Conservation (phyloP, 2,113 vertebrate genomes). For the Microcebus griseorufus region DNA sequence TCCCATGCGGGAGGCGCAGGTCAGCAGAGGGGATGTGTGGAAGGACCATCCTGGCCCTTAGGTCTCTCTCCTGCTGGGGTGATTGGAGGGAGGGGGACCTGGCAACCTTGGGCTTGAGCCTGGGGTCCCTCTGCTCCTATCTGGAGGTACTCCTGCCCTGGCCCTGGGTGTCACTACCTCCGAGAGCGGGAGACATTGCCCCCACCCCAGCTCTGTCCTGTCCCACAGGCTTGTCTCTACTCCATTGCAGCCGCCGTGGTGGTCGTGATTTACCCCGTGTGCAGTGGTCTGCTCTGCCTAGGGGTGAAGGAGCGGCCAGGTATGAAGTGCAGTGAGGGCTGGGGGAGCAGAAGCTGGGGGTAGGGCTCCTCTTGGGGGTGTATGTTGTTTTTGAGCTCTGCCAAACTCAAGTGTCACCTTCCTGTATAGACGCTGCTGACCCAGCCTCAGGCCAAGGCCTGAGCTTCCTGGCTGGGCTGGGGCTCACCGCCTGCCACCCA, state of each 20-base stretch:
- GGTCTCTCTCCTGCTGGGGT: slow-evolving; percentile 86
- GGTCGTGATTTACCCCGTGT: slow-evolving; percentile 91
- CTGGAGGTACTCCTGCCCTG: neutral
- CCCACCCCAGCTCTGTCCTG: slow-evolving; percentile 60
- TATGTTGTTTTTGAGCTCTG: neutral
- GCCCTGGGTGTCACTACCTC: neutral
- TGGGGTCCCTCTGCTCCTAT: neutral
- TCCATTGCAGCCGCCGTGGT: slow-evolving; percentile 93
- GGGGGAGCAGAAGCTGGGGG: neutral
- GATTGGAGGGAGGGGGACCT: slow-evolving; percentile 69
- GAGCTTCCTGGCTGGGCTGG: slow-evolving; percentile 92
- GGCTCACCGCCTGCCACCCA: slow-evolving; percentile 91
- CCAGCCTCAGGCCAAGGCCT: slow-evolving; percentile 86
- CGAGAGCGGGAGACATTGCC: neutral
- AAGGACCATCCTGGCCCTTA: slow-evolving; percentile 71
- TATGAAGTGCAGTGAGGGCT: neutral
- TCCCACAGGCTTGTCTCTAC: slow-evolving; percentile 91
- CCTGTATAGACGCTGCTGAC: slow-evolving; percentile 87
- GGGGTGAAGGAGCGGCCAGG: slow-evolving; percentile 91
- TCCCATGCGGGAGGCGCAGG: neutral
- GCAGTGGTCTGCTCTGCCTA: slow-evolving; percentile 90
- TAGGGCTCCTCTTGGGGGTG: neutral
- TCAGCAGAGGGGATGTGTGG: neutral
- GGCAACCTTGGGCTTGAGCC: neutral
- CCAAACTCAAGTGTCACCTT: neutral